Evolutionary conservation across 2,888 invertebrate species (phyloP).

Genomic region (Microctonus aethiopoides): DNA sequence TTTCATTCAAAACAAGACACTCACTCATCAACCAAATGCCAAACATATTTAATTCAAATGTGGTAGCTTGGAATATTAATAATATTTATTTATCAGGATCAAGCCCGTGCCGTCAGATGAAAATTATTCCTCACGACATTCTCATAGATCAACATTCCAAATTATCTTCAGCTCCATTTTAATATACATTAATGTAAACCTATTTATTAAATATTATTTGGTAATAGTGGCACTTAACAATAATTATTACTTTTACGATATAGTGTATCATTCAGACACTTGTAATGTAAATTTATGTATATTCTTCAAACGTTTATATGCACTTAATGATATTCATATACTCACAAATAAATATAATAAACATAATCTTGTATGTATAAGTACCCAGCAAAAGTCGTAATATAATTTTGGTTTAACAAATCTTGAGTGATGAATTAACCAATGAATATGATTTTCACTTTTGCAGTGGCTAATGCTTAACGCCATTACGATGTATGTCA

Average conservation of each 20-base stretch:
- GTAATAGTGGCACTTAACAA: neutral
- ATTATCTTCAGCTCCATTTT: too few species aligned
- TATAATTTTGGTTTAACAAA: constrained; percentile 40
- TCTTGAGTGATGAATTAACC: constrained; percentile 49
- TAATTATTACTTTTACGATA: neutral
- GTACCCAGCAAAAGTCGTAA: constrained; percentile 22
- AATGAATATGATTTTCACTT: constrained; percentile 47
- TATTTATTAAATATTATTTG: neutral
- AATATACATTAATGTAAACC: constrained; percentile 37
- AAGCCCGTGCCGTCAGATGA: too few species aligned
- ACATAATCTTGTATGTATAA: neutral
- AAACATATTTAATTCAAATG: neutral
- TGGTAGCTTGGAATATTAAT: constrained; percentile 28
- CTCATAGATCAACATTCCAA: constrained; percentile 22
- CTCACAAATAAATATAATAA: neutral
- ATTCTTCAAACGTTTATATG: neutral
- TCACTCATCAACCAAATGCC: neutral
- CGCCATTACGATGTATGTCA: constrained; percentile 16
- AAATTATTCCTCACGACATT: too few species aligned
- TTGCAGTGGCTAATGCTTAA: neutral
- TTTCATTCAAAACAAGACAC: too few species aligned
- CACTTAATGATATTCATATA: constrained; percentile 3
- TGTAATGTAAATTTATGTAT: neutral
- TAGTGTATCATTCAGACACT: neutral
- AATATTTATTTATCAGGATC: constrained; percentile 38